Conservation (phyloP, 2,797 vertebrate genomes). For the Parauchenoglanis punctatus region DNA sequence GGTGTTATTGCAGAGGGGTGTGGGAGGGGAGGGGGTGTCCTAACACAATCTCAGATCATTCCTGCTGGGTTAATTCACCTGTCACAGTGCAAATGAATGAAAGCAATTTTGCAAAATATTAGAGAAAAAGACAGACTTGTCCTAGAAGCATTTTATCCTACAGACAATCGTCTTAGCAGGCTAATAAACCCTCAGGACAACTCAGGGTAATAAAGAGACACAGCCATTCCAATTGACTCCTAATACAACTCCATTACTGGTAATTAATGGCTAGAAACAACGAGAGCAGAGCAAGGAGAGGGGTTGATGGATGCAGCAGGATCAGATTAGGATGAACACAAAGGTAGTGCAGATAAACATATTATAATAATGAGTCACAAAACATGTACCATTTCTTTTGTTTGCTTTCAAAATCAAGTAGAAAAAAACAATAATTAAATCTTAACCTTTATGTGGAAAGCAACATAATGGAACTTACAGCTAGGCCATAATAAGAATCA, state of each 20-base stretch:
- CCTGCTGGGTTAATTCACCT: slow-evolving; percentile 89
- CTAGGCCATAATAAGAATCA: neutral
- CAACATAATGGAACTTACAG: slow-evolving; percentile 12
- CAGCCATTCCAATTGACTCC: slow-evolving; percentile 73
- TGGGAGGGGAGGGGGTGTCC: slow-evolving; percentile 58
- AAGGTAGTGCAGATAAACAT: slow-evolving; percentile 66
- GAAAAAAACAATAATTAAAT: neutral
- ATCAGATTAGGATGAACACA: slow-evolving; percentile 62
- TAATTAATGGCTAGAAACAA: slow-evolving; percentile 77
- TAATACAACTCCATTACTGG: slow-evolving; percentile 80
- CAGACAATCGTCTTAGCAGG: slow-evolving; percentile 75
- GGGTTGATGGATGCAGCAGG: slow-evolving; percentile 70
- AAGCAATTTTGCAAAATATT: slow-evolving; percentile 93
- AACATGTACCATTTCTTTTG: neutral
- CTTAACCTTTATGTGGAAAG: slow-evolving; percentile 7
- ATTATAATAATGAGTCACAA: neutral
- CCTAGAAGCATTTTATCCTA: slow-evolving; percentile 75
- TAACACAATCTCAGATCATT: slow-evolving; percentile 84
- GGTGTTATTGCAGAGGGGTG: slow-evolving; percentile 76
- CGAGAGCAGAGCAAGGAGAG: slow-evolving; percentile 64
- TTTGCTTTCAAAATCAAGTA: slow-evolving; percentile 2
- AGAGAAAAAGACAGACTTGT: slow-evolving; percentile 76
- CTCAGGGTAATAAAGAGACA: slow-evolving; percentile 71
- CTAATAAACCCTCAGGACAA: slow-evolving; percentile 74
- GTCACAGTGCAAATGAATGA: slow-evolving; percentile 89